Percentiles rank a stretch among this genome's conserved stretches.
phyloP scores from a whole-genome alignment of 2,797 vertebrate genomes.

The Capromys pilorides region DNA sequence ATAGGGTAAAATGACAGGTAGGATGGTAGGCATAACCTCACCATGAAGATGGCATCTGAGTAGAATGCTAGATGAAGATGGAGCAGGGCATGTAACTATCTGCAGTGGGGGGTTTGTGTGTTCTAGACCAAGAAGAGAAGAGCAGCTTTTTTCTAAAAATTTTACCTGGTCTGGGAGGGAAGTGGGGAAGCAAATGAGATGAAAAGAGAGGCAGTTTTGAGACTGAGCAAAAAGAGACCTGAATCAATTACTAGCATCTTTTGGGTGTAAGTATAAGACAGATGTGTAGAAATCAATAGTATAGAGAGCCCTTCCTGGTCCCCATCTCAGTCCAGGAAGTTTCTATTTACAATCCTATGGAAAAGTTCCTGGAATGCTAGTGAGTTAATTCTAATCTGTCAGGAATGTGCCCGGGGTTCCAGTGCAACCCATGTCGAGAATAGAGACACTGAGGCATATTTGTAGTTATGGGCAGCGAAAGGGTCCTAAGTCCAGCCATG shows the following conservation, averaged over 20 bases:
- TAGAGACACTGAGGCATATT: no score
- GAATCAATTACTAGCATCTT: not conserved
- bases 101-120: not conserved
- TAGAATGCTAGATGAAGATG: not conserved
- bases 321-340: no score
- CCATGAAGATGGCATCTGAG: not conserved
- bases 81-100: not conserved
- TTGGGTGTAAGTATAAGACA: fast-evolving
- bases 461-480: no score
- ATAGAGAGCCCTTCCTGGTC: no score
- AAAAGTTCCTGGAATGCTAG: no score
- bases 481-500: no score
- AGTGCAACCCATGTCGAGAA: no score
- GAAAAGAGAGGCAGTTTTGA: not conserved
- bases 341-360: no score
- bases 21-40: not conserved
- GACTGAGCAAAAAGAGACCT: not conserved
- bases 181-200: not conserved
- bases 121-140: no score
- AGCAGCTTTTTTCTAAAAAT: not conserved
- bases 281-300: not conserved
- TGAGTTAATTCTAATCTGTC: no score
- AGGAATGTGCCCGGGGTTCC: no score
- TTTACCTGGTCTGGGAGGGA: no score
- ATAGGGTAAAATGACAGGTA: not conserved